Evolutionary conservation across 1,140 invertebrate genomes (phyloP).

Genomic region (Drosophila miranda): DNA sequence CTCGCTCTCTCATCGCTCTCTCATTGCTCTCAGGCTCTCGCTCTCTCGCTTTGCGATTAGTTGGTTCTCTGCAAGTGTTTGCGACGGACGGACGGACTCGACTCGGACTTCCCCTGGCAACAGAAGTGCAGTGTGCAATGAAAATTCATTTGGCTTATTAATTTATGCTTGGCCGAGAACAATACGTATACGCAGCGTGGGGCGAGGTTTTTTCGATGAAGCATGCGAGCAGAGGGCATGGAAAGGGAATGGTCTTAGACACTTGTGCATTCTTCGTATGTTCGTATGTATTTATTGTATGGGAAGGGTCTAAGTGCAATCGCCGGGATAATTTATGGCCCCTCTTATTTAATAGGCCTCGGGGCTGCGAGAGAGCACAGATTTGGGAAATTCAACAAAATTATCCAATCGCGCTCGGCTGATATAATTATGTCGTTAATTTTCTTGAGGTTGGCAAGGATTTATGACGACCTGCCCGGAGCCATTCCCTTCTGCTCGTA

Average conservation of each 20-base stretch:
- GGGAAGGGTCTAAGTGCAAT: conserved; percentile 11
- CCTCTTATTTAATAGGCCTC: conserved; percentile 41
- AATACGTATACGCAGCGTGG: conserved; percentile 58
- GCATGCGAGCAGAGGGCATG: conserved; percentile 25
- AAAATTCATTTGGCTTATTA: conserved; percentile 38
- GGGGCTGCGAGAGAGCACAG: conserved; percentile 13
- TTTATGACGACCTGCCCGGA: conserved; percentile 43
- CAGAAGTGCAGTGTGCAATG: conserved; percentile 50
- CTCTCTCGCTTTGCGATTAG: conserved; percentile 1
- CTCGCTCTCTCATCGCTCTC: conserved; percentile 19
- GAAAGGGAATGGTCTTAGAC: conserved; percentile 16
- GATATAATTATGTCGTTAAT: conserved; percentile 63
- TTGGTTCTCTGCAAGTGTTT: conserved; percentile 25
- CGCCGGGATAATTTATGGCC: conserved; percentile 54
- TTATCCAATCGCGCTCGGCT: conserved; percentile 44
- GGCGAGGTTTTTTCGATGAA: conserved; percentile 20
- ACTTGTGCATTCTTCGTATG: conserved; percentile 16
- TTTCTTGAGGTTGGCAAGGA: conserved; percentile 36
- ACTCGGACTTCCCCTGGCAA: conserved; percentile 44
- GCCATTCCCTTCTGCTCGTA: conserved; percentile 7
- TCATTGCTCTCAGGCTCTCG: not conserved
- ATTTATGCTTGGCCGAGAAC: conserved; percentile 47
- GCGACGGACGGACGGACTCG: not conserved
- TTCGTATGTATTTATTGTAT: conserved; percentile 5
- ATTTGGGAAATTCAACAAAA: conserved; percentile 37